Evolutionary conservation across 1,140 invertebrate species (phyloP).

Genomic region (Helicoverpa armigera): DNA sequence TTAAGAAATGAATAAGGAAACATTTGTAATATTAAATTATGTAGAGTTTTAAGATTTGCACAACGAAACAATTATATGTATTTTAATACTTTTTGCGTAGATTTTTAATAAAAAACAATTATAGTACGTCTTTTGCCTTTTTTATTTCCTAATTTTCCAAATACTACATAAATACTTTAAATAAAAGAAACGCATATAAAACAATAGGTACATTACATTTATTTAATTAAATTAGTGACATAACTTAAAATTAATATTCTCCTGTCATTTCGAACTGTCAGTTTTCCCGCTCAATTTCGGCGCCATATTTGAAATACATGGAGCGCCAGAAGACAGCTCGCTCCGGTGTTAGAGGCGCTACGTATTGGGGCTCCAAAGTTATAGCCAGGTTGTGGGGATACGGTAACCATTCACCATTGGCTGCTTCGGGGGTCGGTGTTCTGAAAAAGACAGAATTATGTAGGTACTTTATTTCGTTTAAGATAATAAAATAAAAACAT

Average conservation of each 20-base stretch:
- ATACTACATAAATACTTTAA: no score
- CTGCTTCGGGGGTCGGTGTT: slow-evolving; percentile 72
- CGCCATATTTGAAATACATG: slow-evolving; percentile 76
- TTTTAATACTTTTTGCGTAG: slow-evolving; percentile 35
- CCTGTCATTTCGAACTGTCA: neutral
- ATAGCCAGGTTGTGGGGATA: slow-evolving; percentile 74
- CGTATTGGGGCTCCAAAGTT: slow-evolving; percentile 76
- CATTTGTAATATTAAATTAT: neutral
- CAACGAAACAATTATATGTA: slow-evolving; percentile 27
- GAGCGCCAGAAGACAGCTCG: slow-evolving; percentile 76
- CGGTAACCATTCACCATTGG: slow-evolving; percentile 76
- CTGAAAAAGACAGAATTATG: slow-evolving; percentile 58
- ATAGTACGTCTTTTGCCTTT: neutral
- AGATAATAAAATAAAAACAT: neutral
- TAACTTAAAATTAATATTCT: neutral
- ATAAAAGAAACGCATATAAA: no score
- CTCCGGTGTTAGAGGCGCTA: slow-evolving; percentile 74
- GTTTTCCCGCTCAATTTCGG: slow-evolving; percentile 56
- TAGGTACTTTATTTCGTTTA: no score
- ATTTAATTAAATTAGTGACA: no score
- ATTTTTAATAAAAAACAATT: slow-evolving; percentile 32
- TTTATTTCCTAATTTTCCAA: neutral
- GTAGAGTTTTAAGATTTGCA: slow-evolving; percentile 27
- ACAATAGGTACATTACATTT: no score
- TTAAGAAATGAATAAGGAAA: neutral